Evolutionary conservation across 2,113 vertebrate species (phyloP), one percentile per base, ranked within the genome.

Genomic region (Pogona vitticeps): DNA sequence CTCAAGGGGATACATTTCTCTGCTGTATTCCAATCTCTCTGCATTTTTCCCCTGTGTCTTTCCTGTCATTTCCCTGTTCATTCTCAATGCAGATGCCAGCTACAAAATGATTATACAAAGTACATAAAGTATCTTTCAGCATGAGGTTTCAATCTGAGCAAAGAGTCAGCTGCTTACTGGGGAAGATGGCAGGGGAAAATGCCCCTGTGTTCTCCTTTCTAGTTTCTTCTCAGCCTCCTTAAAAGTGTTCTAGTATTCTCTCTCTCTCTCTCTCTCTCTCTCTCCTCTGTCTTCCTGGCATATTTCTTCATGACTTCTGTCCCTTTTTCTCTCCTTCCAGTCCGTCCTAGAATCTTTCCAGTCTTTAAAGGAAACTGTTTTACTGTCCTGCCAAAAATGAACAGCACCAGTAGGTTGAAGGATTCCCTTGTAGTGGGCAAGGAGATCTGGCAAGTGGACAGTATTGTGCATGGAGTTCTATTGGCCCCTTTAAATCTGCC

Each of bases 1-100:
- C 93, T 92, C 93, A 94, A 90, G 94, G 87, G 92, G 89, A 88
- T 93, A 88, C 91, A 15, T 92, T 87, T 92, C 85, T 90, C 91
- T 85, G 8, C 91, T 86, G 59, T 77, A 3, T 2, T 85, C 91
- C 28, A 10, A 13, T 12, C 6, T 13, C 26, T 28, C 26, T 28
- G 10, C 65, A 12, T 4, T 33, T 15, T 61, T n/a, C n/a, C n/a
- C n/a, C 77, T 90, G 0, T 7, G 78, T 88, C 33, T 88, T 76
- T 59, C 46, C 40, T 17, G 42, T 3, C 70, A 67, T 89, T 83
- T 59, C 80, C 82, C 36, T 86, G 73, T 91, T 92, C 20, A 15
- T 21, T 17, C 67, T 79, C 40, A 42, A 7, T 76, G 33, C 76
- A 59, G n/a, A 71, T 83, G 17, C 28, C 70, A 72, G 71, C 2